Conservation (phyloP, 2,888 invertebrate genomes). For the Rhagonycha lutea region DNA sequence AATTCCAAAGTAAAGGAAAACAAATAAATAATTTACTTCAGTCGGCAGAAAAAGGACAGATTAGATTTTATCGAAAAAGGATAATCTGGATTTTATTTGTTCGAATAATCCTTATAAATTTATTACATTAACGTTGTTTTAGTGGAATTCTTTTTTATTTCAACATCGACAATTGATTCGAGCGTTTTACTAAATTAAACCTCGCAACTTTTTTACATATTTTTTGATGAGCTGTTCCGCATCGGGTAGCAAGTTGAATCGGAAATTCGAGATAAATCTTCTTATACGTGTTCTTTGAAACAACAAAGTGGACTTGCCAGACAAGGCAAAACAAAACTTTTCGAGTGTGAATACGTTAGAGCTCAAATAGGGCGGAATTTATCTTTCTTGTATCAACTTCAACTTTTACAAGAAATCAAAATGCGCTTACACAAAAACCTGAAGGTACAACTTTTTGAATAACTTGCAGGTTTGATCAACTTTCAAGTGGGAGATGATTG, state of each 20-base stretch:
- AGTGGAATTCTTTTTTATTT: background rate
- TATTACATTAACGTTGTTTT: slow-evolving; percentile 1
- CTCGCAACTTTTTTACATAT: background rate
- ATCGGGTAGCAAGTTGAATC: slow-evolving; percentile 17
- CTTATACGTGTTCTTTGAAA: slow-evolving; percentile 36
- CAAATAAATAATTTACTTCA: slow-evolving; percentile 17
- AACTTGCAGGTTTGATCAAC: too few relatives aligned
- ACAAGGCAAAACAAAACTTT: slow-evolving; percentile 33
- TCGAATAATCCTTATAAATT: background rate
- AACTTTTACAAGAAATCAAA: slow-evolving; percentile 28
- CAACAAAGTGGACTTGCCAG: slow-evolving; percentile 38
- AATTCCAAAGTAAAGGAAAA: slow-evolving; percentile 7
- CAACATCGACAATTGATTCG: slow-evolving; percentile 1
- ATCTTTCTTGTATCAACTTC: slow-evolving; percentile 31
- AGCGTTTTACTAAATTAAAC: slow-evolving; percentile 3
- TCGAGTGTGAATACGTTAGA: slow-evolving; percentile 36
- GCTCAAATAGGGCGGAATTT: slow-evolving; percentile 31
- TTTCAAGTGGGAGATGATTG: background rate
- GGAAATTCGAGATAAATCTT: slow-evolving; percentile 38
- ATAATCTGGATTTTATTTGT: slow-evolving; percentile 6
- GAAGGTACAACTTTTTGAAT: slow-evolving; percentile 14
- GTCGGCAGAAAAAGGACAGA: background rate
- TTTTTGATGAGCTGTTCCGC: background rate
- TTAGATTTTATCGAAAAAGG: background rate
- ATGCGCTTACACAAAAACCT: slow-evolving; percentile 26